Percentiles rank a stretch among this genome's conserved stretches.
These are phyloP conservation scores for Hirtodrosophila cameraria DNA, from an alignment of 2,888 invertebrate species.

Conservation along the genomic window DNA sequence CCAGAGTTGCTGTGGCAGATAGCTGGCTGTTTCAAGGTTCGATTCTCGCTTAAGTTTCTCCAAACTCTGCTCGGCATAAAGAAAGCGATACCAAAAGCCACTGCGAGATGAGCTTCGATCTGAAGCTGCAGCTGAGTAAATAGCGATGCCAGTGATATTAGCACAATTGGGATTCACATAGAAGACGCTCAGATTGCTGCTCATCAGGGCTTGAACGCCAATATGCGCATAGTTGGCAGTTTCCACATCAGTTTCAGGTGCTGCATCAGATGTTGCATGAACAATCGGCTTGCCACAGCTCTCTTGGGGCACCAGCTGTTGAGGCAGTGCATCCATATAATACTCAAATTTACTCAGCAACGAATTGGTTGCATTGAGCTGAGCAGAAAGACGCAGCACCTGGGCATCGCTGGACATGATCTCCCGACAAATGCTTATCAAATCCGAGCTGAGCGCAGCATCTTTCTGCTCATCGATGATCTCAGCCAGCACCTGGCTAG, in stretches of 20 bases:
- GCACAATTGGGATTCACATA: conserved; percentile 77
- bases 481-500: conserved; percentile 80
- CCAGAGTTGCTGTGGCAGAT: conserved; percentile 85
- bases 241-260: conserved; percentile 52
- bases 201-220: conserved; percentile 76
- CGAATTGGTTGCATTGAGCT: conserved; percentile 88
- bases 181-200: conserved; percentile 81
- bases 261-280: conserved; percentile 4
- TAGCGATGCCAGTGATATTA: conserved; percentile 80
- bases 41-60: conserved; percentile 84
- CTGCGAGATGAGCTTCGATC: conserved; percentile 31
- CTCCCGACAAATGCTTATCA: conserved; percentile 84
- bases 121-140: conserved; percentile 53
- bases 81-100: conserved; percentile 77
- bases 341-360: conserved; percentile 86
- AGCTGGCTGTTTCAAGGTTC: conserved; percentile 86
- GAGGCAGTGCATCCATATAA: conserved; percentile 85
- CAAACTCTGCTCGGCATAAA: conserved; percentile 84
- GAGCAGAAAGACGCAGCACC: conserved; percentile 78
- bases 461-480: conserved; percentile 60
- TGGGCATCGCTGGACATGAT: conserved; percentile 85
- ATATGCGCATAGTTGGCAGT: conserved; percentile 47
- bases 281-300: conserved; percentile 49
- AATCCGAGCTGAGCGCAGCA: conserved; percentile 59
- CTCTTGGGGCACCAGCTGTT: conserved; percentile 41